Evolutionary conservation across 1,140 invertebrate genomes (phyloP).

Genomic region (Cyclina sinensis): DNA sequence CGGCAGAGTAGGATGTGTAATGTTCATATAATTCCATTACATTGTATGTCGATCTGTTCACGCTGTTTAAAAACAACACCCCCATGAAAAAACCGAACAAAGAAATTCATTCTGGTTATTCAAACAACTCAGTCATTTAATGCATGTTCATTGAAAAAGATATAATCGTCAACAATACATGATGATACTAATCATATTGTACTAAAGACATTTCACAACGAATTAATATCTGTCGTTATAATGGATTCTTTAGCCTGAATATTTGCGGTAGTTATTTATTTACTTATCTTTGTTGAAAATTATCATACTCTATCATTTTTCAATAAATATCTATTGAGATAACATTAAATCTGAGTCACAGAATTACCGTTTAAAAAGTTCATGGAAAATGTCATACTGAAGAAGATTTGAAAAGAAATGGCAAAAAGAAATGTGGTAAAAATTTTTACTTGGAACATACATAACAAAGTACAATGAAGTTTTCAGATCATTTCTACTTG

Average conservation of each 20-base stretch:
- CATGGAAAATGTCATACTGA: neutral
- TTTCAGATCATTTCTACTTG: no score
- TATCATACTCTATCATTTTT: slow-evolving; percentile 34
- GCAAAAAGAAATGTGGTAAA: no score
- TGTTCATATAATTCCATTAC: neutral
- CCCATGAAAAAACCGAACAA: slow-evolving; percentile 12
- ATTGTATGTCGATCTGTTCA: neutral
- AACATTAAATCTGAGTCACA: slow-evolving; percentile 32
- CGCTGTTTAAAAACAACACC: neutral
- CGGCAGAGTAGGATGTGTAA: neutral
- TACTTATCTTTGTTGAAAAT: slow-evolving; percentile 44
- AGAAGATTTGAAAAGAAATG: neutral
- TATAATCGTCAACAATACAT: neutral
- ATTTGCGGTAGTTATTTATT: slow-evolving; percentile 44
- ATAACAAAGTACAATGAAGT: no score
- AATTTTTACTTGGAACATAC: no score
- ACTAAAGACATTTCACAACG: slow-evolving; percentile 42
- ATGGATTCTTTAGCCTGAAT: slow-evolving; percentile 18
- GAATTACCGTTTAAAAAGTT: neutral
- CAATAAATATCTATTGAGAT: slow-evolving; percentile 30
- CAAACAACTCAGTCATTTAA: neutral
- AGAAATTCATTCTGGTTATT: neutral
- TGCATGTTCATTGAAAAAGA: neutral
- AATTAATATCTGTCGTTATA: slow-evolving; percentile 24
- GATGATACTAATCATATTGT: neutral